Conservation (phyloP, 2,113 vertebrate genomes). For the Hystrix brachyura region DNA sequence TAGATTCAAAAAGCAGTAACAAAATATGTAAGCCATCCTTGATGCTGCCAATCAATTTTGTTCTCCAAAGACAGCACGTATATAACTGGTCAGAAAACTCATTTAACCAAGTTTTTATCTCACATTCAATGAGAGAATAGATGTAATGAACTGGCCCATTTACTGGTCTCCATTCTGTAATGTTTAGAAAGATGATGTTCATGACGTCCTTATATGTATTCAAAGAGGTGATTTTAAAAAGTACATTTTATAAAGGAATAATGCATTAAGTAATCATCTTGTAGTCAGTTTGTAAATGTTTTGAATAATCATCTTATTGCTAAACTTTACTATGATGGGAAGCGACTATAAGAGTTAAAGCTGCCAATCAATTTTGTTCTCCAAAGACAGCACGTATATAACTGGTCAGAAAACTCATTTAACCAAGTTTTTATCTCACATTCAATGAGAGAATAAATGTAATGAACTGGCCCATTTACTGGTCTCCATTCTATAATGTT, state of each 20-base stretch:
- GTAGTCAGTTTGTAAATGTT: not conserved
- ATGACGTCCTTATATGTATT: slow-evolving; percentile 5
- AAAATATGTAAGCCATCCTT: not conserved
- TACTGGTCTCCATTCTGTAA: not conserved
- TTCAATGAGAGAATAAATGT: not conserved
- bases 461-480: not conserved
- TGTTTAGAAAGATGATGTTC: slow-evolving; percentile 45
- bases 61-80: not conserved
- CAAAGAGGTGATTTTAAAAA: slow-evolving; percentile 32
- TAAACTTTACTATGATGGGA: not conserved
- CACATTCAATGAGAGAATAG: not conserved
- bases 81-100: not conserved
- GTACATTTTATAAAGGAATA: not conserved
- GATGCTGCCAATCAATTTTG: not conserved
- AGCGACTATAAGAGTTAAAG: not conserved
- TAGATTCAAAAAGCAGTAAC: not conserved
- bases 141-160: not conserved
- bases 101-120: not conserved
- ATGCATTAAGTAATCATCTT: not conserved
- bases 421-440: not conserved
- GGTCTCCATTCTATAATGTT: not conserved
- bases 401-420: slow-evolving; percentile 10
- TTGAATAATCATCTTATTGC: not conserved
- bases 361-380: not conserved
- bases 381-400: not conserved